A percentile compares a stretch with the other conserved stretches of the same genome.
Conservation (phyloP, 2,113 vertebrate species). For the Calidris pugnax region DNA sequence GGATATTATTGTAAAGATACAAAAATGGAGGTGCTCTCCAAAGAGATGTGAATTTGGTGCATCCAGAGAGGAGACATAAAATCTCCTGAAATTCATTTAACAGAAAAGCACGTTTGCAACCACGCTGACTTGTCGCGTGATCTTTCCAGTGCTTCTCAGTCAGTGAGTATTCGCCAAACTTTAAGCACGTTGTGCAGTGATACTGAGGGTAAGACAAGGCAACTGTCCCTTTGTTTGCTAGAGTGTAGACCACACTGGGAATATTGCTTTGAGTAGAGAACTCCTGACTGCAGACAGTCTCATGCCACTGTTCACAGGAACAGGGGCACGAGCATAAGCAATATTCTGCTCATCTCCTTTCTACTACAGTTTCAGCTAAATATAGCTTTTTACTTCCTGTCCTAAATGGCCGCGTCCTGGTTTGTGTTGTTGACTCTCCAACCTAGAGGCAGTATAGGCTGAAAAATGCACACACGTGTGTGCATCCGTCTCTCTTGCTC, state of each 20-base stretch:
- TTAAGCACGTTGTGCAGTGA: not conserved
- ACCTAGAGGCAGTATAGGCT: not conserved
- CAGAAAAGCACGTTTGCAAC: not conserved
- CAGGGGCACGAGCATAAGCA: not conserved
- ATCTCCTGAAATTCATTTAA: not conserved
- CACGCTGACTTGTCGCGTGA: no score
- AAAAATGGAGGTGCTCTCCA: not conserved
- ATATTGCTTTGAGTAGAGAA: not conserved
- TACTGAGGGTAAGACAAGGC: not conserved
- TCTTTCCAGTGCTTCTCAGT: not conserved
- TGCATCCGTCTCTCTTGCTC: not conserved
- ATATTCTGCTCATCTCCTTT: not conserved
- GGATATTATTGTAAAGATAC: not conserved
- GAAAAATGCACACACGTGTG: accelerated
- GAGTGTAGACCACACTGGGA: not conserved
- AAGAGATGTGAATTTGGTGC: not conserved
- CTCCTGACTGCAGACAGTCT: not conserved
- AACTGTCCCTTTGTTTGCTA: not conserved
- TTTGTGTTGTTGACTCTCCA: not conserved
- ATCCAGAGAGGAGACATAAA: not conserved
- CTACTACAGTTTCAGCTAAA: constrained; percentile 20
- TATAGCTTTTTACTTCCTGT: constrained; percentile 13
- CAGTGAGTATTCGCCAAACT: not conserved
- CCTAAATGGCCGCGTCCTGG: not conserved
- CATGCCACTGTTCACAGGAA: not conserved